These are phyloP conservation scores for Taurulus bubalis DNA, from an alignment of 2,113 vertebrate species.

Conservation along the genomic window DNA sequence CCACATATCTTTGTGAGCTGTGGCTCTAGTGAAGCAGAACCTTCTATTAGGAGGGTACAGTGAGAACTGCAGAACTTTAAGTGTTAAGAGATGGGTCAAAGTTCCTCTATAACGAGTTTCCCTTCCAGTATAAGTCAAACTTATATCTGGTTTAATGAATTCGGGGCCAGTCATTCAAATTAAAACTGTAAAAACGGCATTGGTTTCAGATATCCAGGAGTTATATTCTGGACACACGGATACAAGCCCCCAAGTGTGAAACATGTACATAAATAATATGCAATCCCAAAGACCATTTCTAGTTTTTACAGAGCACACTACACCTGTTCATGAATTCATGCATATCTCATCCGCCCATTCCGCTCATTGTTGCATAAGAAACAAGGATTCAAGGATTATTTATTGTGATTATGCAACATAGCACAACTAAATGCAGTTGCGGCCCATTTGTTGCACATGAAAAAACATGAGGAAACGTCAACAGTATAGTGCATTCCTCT, in stretches of 20 bases:
- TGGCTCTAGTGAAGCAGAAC: constrained; percentile 9
- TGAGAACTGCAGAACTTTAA: background rate
- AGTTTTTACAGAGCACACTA: constrained; percentile 33
- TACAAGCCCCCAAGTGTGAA: background rate
- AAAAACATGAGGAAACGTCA: background rate
- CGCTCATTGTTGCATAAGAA: constrained; percentile 38
- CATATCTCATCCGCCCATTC: constrained; percentile 39
- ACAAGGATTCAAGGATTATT: background rate
- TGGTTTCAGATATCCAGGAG: background rate
- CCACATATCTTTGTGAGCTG: background rate
- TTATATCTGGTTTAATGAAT: constrained; percentile 1
- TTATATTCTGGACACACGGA: background rate
- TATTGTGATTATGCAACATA: background rate
- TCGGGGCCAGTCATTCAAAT: background rate
- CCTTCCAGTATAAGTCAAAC: background rate
- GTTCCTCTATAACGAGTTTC: background rate
- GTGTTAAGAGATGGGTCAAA: background rate
- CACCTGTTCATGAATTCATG: constrained; percentile 64
- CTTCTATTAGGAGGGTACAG: background rate
- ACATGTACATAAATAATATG: constrained; percentile 21
- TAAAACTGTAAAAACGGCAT: background rate
- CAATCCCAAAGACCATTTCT: constrained; percentile 45
- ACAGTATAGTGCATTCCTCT: background rate
- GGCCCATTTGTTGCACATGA: background rate
- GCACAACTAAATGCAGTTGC: no score